Conservation (phyloP, 1,140 invertebrate species). For the Babylonia areolata region DNA sequence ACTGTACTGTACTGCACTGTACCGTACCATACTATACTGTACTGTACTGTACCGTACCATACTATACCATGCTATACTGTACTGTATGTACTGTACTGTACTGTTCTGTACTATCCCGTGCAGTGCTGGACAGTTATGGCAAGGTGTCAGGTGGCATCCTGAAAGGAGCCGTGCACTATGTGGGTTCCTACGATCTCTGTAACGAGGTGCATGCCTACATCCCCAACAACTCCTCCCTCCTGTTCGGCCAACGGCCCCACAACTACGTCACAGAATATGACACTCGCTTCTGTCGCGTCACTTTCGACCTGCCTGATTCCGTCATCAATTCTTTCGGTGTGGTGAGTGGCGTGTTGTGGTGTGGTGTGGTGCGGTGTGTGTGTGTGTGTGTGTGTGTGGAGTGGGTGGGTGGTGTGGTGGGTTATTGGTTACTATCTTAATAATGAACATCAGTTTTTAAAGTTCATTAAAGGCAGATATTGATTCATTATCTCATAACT, state of each 20-base stretch:
- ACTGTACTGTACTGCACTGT: neutral
- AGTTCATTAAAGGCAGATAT: too few species aligned
- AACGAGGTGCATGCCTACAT: conserved; percentile 46
- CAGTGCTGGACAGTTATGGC: conserved; percentile 70
- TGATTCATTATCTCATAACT: too few species aligned
- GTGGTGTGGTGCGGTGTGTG: too few species aligned
- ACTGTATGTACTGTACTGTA: too few species aligned
- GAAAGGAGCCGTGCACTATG: conserved; percentile 66
- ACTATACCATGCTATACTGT: too few species aligned
- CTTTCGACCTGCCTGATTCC: conserved; percentile 43
- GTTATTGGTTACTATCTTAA: too few species aligned
- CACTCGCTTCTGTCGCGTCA: conserved; percentile 47
- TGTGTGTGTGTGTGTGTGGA: too few species aligned
- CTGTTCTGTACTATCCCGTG: conserved; percentile 32
- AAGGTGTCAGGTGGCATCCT: conserved; percentile 69
- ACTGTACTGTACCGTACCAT: too few species aligned
- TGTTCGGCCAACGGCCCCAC: conserved; percentile 32
- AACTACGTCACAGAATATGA: conserved; percentile 36
- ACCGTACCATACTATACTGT: neutral
- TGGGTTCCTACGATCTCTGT: conserved; percentile 72
- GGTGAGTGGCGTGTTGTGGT: conserved; percentile 23
- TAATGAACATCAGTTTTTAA: too few species aligned
- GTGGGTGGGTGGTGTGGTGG: too few species aligned
- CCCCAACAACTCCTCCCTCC: conserved; percentile 15
- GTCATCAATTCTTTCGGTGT: conserved; percentile 33